A percentile compares a stretch with the other conserved stretches of the same genome.
These are phyloP conservation scores for Sylvia borin DNA, from an alignment of 2,797 vertebrate genomes.

Conservation along the genomic window DNA sequence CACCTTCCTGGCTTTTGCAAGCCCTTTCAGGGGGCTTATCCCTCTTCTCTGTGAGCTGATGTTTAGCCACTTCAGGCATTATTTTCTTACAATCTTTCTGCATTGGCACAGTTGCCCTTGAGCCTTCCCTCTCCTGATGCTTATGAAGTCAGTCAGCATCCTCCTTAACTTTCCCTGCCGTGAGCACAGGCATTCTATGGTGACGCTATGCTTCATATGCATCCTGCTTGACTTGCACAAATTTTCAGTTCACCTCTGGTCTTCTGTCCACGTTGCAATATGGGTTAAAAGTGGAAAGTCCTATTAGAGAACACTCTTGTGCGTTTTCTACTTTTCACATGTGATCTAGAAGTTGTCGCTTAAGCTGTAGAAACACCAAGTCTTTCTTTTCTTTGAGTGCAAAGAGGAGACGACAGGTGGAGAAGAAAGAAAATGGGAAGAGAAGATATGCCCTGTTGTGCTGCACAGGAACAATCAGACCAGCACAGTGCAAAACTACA, in stretches of 20 bases:
- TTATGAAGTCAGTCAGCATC: neutral
- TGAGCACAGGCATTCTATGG: neutral
- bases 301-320: neutral
- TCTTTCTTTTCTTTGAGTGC: neutral
- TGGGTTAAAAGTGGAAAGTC: neutral
- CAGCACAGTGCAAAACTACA: neutral
- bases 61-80: neutral
- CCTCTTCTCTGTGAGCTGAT: neutral
- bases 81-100: neutral
- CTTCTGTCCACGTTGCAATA: neutral
- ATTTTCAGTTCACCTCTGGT: neutral
- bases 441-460: neutral
- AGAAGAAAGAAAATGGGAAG: neutral
- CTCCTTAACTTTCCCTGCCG: neutral
- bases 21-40: neutral
- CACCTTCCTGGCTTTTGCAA: neutral
- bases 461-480: neutral
- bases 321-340: neutral
- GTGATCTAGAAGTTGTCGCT: neutral
- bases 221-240: neutral
- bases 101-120: neutral
- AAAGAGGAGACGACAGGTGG: neutral
- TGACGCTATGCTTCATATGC: fast-evolving
- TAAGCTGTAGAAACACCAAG: neutral
- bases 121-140: neutral